Base-by-base conservation (phyloP, 2,113 vertebrate genomes). In the Zapus hudsonius region DNA sequence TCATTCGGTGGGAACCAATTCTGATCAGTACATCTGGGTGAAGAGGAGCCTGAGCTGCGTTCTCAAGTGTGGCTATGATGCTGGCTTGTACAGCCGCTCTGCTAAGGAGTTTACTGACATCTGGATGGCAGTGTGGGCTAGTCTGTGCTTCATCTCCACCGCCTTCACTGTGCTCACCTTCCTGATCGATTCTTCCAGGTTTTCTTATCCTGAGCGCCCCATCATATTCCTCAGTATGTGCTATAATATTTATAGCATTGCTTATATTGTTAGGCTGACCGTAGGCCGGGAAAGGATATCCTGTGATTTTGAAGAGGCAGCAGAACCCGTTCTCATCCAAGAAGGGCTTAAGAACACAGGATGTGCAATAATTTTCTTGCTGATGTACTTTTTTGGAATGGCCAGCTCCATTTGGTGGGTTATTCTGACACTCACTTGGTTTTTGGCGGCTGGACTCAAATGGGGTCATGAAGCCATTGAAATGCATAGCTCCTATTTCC, bases 401-500 rank as follows among this genome's bases (percentile, higher is more conserved):
- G 99, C 99, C 79, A 99, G 99, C 98, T 99, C 99, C 94, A 99
- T 99, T 97, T 99, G 99, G 99, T 99, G 99, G 99, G 99, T 99
- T 93, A 99, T 99, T 94, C 98, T 99, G 96, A 99, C 99, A 44
- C 96, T 99, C 92, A 99, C 99, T 1, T 99, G 99, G 99, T 99
- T 99, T 98, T 97, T 99, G 97, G 99, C 99, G 5, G 99, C 99
- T 0, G 99, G 99, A 72, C 98, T 99, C 79, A 99, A 99, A 95
- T 99, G 99, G 99, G 99, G 99, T 88, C 99, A 99, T 0, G 99
- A 99, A 97, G 99, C 99, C 27, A 99, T 99, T 10, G 99, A 99
- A 97, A 99, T 99, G 99, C 99, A 99, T 98, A 99, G 99, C 97
- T 99, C 99, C 52, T 99, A 99, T 95, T 99, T 99, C 98, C 99